A percentile compares a stretch with the other conserved stretches of the same genome.
These are phyloP conservation scores for Napeogenes inachia DNA, from an alignment of 2,888 invertebrate species.

Conservation along the genomic window DNA sequence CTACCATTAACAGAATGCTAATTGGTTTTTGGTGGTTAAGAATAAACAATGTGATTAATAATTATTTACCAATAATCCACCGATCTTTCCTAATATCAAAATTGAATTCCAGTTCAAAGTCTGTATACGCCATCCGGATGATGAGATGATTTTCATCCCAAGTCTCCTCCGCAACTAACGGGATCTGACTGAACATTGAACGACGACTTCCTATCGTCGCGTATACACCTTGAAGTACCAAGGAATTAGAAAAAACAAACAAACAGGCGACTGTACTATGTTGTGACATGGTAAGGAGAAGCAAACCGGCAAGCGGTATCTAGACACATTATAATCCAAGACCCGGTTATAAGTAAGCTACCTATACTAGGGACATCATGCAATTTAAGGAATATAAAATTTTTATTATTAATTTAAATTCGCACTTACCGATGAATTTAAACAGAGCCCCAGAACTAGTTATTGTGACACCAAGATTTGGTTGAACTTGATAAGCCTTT, in stretches of 20 bases:
- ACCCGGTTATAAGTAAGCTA: no score
- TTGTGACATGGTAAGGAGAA: not conserved
- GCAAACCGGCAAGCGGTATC: no score
- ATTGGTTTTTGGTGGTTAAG: no score
- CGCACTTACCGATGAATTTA: slow-evolving; percentile 45
- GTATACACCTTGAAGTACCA: slow-evolving; percentile 40
- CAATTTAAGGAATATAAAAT: no score
- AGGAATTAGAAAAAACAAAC: not conserved
- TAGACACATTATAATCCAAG: no score
- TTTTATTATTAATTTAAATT: no score
- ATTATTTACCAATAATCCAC: slow-evolving; percentile 33
- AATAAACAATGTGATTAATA: no score
- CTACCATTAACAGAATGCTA: no score
- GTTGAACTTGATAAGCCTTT: slow-evolving; percentile 19
- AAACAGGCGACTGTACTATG: not conserved
- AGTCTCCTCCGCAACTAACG: slow-evolving; percentile 43
- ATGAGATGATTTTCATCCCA: slow-evolving; percentile 37
- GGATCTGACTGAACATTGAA: slow-evolving; percentile 38
- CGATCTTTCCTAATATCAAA: slow-evolving; percentile 32
- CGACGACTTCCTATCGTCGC: slow-evolving; percentile 36
- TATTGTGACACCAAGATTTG: slow-evolving; percentile 38
- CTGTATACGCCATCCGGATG: slow-evolving; percentile 50
- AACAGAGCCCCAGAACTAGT: slow-evolving; percentile 46
- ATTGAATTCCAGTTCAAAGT: slow-evolving; percentile 53
- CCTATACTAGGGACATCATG: no score